Evolutionary conservation across 2,113 vertebrate species (phyloP).

Genomic region (Macquaria australasica): DNA sequence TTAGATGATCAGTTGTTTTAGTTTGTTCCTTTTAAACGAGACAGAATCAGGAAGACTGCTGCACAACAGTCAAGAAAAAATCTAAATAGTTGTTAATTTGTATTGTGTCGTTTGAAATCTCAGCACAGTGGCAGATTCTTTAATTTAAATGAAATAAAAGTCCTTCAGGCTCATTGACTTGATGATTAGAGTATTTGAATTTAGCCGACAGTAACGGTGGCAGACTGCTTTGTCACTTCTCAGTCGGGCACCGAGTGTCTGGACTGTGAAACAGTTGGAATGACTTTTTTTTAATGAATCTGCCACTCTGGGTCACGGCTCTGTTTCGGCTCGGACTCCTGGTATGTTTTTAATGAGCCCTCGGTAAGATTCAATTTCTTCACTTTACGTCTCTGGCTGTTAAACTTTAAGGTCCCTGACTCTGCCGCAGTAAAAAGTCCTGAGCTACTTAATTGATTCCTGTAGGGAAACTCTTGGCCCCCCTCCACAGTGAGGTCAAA

Average conservation of each 20-base stretch:
- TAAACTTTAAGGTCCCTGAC: conserved; percentile 44
- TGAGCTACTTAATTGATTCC: conserved; percentile 53
- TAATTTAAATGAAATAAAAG: not conserved
- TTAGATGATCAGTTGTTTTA: not conserved
- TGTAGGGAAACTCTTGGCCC: conserved; percentile 45
- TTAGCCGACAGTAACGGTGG: not conserved
- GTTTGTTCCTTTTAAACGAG: not conserved
- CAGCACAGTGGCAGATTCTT: no score
- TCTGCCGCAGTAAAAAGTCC: conserved; percentile 37
- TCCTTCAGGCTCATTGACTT: not conserved
- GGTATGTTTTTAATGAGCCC: conserved; percentile 60
- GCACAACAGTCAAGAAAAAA: not conserved
- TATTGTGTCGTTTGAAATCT: not conserved
- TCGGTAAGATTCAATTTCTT: conserved; percentile 37
- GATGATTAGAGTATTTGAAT: not conserved
- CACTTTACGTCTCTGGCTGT: conserved; percentile 48
- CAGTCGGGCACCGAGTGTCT: not conserved
- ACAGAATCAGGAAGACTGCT: not conserved
- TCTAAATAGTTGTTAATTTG: not conserved
- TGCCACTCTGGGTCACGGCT: conserved; percentile 15
- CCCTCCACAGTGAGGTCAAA: conserved; percentile 11
- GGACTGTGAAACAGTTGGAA: conserved; percentile 23
- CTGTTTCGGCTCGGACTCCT: conserved; percentile 7
- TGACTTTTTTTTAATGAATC: conserved; percentile 42
- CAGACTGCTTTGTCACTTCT: conserved; percentile 13